phyloP scores from a whole-genome alignment of 2,113 vertebrate genomes.

The Equus przewalskii region DNA sequence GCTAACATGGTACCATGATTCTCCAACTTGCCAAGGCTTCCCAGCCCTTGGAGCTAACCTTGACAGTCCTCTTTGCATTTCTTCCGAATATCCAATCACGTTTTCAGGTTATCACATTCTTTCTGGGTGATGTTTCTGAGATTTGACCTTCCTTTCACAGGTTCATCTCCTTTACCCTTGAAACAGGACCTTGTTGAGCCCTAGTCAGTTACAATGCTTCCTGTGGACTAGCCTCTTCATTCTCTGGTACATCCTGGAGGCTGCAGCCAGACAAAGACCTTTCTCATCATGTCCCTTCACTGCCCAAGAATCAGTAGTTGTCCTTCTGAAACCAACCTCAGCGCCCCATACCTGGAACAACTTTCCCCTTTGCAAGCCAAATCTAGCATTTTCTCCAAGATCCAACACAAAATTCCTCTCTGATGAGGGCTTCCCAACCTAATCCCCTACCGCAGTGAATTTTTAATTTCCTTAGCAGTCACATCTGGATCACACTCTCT shows the following conservation, averaged over 20 bases:
- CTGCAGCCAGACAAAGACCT: not conserved
- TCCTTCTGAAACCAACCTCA: not conserved
- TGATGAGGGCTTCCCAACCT: not conserved
- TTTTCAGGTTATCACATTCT: not conserved
- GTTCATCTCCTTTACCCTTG: not conserved
- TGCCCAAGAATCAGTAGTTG: not conserved
- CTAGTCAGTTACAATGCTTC: not conserved
- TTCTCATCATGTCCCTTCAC: not conserved
- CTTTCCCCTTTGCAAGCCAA: not conserved
- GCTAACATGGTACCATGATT: not conserved
- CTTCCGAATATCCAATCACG: not conserved
- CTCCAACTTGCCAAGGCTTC: not conserved
- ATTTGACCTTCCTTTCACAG: not conserved
- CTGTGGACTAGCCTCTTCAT: not conserved
- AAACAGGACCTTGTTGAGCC: not conserved
- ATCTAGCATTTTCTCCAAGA: not conserved
- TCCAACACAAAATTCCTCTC: not conserved
- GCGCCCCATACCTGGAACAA: not conserved
- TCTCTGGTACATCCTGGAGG: not conserved
- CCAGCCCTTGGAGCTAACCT: not conserved
- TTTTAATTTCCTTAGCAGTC: not conserved
- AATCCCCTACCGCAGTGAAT: not conserved
- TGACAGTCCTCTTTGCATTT: not conserved
- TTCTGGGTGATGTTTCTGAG: not conserved
- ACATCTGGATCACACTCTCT: not conserved